These are phyloP conservation scores for Pseudopipra pipra DNA, from an alignment of 2,113 vertebrate species.

Conservation along the genomic window DNA sequence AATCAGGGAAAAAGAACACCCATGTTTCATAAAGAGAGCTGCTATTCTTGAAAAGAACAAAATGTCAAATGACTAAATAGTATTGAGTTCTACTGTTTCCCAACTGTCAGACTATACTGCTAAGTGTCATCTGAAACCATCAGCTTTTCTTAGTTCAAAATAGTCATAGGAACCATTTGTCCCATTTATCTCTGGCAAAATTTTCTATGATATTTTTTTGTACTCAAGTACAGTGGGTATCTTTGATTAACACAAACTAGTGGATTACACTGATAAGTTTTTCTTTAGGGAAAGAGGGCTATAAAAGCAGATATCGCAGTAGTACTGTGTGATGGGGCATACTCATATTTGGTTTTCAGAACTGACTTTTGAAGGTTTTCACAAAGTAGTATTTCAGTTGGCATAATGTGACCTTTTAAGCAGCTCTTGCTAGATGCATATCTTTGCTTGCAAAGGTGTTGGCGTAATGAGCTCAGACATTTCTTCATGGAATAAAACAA, in stretches of 20 bases:
- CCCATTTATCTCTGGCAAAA: neutral
- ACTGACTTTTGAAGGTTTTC: neutral
- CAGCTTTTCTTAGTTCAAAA: neutral
- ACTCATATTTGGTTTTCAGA: neutral
- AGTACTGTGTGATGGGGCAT: neutral
- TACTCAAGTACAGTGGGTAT: accelerated
- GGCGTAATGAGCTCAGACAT: neutral
- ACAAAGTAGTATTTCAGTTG: neutral
- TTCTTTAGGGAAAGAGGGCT: neutral
- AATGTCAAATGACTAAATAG: neutral
- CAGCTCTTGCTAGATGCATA: neutral
- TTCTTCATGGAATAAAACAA: neutral
- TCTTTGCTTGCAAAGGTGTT: neutral
- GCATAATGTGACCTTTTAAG: neutral
- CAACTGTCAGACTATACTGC: neutral
- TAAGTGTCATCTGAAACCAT: neutral
- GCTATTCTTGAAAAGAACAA: neutral
- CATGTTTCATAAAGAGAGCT: neutral
- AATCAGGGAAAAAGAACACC: neutral
- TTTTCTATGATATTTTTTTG: neutral
- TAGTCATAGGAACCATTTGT: neutral
- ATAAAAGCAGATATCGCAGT: neutral
- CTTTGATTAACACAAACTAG: neutral
- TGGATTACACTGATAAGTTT: neutral
- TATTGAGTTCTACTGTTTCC: neutral